phyloP scores from a whole-genome alignment of 2,888 invertebrate species.

The Yponomeuta malinellus region DNA sequence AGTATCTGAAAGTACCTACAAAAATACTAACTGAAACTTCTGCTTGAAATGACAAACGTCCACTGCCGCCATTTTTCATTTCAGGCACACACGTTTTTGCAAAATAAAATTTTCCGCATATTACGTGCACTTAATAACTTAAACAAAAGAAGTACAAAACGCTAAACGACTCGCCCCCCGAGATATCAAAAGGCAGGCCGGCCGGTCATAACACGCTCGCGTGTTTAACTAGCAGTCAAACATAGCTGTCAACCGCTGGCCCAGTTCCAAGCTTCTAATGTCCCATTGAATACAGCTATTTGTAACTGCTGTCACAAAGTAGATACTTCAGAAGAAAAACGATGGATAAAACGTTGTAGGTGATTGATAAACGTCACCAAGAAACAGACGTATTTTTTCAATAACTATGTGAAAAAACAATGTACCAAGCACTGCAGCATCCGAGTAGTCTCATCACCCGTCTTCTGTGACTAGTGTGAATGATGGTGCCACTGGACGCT shows the following conservation, averaged over 20 bases:
- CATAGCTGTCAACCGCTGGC: conserved; percentile 48
- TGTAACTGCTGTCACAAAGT: conserved; percentile 44
- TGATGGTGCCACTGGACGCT: too few relatives aligned
- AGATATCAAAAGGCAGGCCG: not conserved
- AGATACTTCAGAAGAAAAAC: conserved; percentile 24
- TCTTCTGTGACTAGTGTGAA: too few relatives aligned
- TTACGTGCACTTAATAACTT: not conserved
- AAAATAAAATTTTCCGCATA: too few relatives aligned
- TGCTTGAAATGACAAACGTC: too few relatives aligned
- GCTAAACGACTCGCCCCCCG: not conserved
- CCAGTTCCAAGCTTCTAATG: conserved; percentile 66
- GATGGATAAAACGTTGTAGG: not conserved
- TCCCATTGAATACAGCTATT: conserved; percentile 71
- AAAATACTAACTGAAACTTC: too few relatives aligned
- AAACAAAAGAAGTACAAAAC: not conserved
- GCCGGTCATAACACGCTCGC: conserved; percentile 5
- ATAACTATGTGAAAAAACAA: too few relatives aligned
- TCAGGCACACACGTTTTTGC: too few relatives aligned
- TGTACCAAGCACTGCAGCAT: too few relatives aligned
- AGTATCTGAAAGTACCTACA: too few relatives aligned
- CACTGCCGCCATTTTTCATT: too few relatives aligned
- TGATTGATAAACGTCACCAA: not conserved
- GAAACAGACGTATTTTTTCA: too few relatives aligned
- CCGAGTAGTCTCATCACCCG: too few relatives aligned
- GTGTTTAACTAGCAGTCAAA: conserved; percentile 44